These are phyloP conservation scores for Scomber japonicus DNA, from an alignment of 2,113 vertebrate genomes.

Conservation along the genomic window DNA sequence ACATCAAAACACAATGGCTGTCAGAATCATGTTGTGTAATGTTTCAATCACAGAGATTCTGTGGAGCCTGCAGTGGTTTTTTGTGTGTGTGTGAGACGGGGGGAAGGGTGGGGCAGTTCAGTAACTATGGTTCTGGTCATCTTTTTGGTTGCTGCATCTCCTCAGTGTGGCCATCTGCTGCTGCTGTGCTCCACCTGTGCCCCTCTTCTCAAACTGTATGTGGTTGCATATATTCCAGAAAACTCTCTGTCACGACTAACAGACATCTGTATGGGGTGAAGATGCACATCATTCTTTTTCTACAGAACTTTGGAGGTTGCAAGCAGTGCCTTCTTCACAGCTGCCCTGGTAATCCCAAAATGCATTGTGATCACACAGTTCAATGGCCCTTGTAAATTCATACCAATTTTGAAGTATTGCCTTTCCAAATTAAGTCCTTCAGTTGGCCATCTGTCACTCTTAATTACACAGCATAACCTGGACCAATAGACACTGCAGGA, in stretches of 20 bases:
- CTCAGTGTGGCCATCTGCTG: background rate
- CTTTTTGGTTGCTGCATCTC: too few species aligned
- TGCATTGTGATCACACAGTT: background rate
- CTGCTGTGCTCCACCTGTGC: background rate
- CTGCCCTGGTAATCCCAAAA: background rate
- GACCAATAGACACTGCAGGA: background rate
- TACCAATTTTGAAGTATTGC: background rate
- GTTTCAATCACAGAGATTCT: background rate
- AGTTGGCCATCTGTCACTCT: background rate
- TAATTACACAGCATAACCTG: slow-evolving; percentile 1
- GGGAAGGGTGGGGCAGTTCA: background rate
- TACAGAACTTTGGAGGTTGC: too few species aligned
- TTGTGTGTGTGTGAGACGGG: too few species aligned
- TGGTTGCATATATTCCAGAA: too few species aligned
- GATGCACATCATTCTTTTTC: background rate
- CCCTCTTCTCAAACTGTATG: too few species aligned
- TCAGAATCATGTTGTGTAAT: slow-evolving; percentile 1
- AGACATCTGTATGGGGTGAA: too few species aligned
- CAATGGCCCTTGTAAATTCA: background rate
- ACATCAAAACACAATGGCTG: background rate
- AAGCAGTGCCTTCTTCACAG: background rate
- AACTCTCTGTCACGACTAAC: too few species aligned
- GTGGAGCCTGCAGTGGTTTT: background rate
- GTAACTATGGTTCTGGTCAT: background rate
- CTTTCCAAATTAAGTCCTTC: background rate